Percentiles rank a stretch among this genome's conserved stretches.
phyloP scores from a whole-genome alignment of 64 coral and sea anemone species.

The Astreopora myriophthalma region DNA sequence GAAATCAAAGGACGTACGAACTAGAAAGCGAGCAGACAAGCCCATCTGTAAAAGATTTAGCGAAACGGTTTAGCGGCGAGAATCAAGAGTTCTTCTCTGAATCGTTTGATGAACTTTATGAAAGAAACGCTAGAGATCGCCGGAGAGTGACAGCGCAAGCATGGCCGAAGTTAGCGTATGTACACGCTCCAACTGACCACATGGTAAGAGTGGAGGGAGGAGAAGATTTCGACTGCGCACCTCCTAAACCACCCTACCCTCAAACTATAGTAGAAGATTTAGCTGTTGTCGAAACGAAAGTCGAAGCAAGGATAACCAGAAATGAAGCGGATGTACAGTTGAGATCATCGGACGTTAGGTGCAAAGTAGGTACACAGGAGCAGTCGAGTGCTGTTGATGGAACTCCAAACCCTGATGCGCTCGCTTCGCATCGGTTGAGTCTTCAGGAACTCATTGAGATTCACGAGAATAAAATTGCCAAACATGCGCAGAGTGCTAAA shows the following conservation, averaged over 20 bases:
- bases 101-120: conserved; percentile 27
- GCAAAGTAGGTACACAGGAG: background rate
- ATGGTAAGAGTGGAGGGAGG: background rate
- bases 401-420: conserved; percentile 18
- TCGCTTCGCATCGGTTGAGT: conserved; percentile 87
- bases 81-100: background rate
- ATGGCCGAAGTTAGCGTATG: conserved; percentile 78
- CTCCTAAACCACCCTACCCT: conserved; percentile 41
- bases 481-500: conserved; percentile 74
- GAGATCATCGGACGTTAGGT: background rate
- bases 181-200: background rate
- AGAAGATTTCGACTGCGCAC: background rate
- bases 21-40: background rate
- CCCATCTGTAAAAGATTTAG: conserved; percentile 79
- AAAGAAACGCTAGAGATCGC: conserved; percentile 49
- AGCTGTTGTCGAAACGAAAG: conserved; percentile 15
- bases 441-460: conserved; percentile 91
- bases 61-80: conserved; percentile 60
- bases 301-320: conserved; percentile 2
- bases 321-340: background rate
- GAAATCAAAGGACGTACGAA: background rate
- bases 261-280: conserved; percentile 19
- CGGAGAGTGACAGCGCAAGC: conserved; percentile 77
- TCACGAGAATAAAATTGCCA: conserved; percentile 87
- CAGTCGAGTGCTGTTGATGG: background rate